Evolutionary conservation across 92 coral and sea anemone genomes (phyloP).

Genomic region (Metridium senile): DNA sequence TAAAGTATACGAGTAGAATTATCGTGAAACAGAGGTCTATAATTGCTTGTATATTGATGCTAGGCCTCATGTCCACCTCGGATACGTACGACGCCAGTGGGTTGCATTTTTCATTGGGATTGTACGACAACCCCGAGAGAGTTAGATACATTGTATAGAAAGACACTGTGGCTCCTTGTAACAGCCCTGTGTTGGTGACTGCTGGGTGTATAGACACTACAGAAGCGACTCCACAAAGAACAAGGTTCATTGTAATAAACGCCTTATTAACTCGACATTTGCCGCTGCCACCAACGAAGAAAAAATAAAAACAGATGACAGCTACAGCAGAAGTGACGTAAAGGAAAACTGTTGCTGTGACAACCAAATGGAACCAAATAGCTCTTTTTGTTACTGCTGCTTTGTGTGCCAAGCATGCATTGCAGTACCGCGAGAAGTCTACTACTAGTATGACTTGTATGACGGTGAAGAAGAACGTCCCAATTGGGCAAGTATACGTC

Average conservation of each 20-base stretch:
- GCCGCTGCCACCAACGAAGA: constrained; percentile 63
- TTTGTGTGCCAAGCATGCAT: constrained; percentile 60
- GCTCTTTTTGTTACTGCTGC: constrained; percentile 64
- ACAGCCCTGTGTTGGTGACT: constrained; percentile 78
- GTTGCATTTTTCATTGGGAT: constrained; percentile 93
- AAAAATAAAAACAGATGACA: constrained; percentile 74
- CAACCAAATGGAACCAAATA: constrained; percentile 59
- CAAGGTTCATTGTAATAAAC: constrained; percentile 85
- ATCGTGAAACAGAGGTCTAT: constrained; percentile 73
- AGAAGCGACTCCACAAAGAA: constrained; percentile 78
- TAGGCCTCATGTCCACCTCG: constrained; percentile 95
- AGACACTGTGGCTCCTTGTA: constrained; percentile 78
- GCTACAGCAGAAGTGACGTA: constrained; percentile 68
- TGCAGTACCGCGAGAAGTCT: constrained; percentile 76
- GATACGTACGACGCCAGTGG: constrained; percentile 92
- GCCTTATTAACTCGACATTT: constrained; percentile 82
- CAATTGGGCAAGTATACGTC: constrained; percentile 83
- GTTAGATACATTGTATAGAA: constrained; percentile 80
- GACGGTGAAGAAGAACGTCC: constrained; percentile 81
- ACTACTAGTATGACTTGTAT: constrained; percentile 80
- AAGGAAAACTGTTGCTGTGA: constrained; percentile 51
- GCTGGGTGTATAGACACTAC: constrained; percentile 87
- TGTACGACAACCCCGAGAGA: constrained; percentile 90
- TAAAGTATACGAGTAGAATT: constrained; percentile 70
- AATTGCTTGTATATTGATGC: constrained; percentile 82